Conservation (phyloP, 2,113 vertebrate species). For the Perca schrenkii region DNA sequence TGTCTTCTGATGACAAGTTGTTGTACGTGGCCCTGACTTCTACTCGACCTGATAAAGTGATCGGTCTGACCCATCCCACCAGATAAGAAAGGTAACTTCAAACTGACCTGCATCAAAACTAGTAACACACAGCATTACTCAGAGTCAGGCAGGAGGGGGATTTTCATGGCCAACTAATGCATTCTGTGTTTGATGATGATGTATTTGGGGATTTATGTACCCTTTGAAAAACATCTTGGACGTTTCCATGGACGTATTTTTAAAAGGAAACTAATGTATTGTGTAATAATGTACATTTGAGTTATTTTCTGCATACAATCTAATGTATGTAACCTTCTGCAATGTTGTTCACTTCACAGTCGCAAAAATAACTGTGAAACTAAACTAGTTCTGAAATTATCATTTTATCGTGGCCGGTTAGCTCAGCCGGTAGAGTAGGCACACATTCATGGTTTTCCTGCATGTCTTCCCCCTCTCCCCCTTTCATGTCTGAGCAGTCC, state of each 20-base stretch:
- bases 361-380: no score
- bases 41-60: conserved; percentile 53
- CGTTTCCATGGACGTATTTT: not conserved
- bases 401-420: no score
- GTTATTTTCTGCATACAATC: not conserved
- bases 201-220: not conserved
- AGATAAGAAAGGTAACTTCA: conserved; percentile 20
- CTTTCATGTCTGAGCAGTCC: no score
- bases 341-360: not conserved
- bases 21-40: conserved; percentile 43
- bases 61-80: conserved; percentile 25
- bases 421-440: no score
- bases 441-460: no score
- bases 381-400: not conserved
- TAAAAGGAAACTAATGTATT: not conserved
- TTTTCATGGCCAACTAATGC: conserved; percentile 32
- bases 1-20: conserved; percentile 43
- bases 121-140: conserved; percentile 28
- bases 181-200: conserved; percentile 6
- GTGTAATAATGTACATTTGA: not conserved
- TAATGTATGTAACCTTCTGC: no score
- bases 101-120: conserved; percentile 28
- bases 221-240: not conserved
- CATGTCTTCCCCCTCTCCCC: no score
- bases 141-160: conserved; percentile 15